A percentile compares a stretch with the other conserved stretches of the same genome.
phyloP scores from a whole-genome alignment of 2,888 invertebrate genomes.

The Andrena flavipes region DNA sequence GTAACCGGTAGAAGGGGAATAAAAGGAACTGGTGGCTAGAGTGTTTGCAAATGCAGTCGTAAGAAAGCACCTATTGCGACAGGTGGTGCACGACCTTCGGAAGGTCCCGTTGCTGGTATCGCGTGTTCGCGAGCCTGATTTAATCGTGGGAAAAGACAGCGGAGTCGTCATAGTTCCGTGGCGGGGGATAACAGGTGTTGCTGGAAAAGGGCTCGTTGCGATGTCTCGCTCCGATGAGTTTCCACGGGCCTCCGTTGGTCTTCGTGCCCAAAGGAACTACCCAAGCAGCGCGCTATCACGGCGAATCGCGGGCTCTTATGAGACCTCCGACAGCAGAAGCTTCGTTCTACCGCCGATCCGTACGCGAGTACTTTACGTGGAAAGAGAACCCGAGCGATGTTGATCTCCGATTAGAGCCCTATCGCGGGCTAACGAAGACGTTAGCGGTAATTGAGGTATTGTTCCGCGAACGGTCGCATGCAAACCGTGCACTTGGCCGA shows the following conservation, averaged over 20 bases:
- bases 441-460: not conserved
- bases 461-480: conserved; percentile 2
- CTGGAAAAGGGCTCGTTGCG: conserved; percentile 66
- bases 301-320: conserved; percentile 8
- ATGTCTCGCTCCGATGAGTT: conserved; percentile 75
- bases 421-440: not conserved
- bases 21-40: conserved; percentile 3
- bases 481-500: conserved; percentile 56
- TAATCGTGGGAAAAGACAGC: conserved; percentile 81
- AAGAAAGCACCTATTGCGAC: conserved; percentile 52
- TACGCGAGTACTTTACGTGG: not conserved
- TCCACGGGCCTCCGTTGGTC: conserved; percentile 53
- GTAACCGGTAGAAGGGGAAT: not conserved
- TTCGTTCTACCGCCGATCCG: not conserved
- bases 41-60: conserved; percentile 31
- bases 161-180: conserved; percentile 41
- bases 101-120: conserved; percentile 71
- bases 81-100: conserved; percentile 78
- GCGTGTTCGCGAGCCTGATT: conserved; percentile 76
- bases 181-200: conserved; percentile 77
- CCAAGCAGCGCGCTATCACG: conserved; percentile 31
- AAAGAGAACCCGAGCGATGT: no score
- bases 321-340: not conserved
- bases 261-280: conserved; percentile 26
- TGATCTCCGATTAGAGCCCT: no score